phyloP scores from a whole-genome alignment of 2,888 invertebrate species.

The Acleris sparsana region DNA sequence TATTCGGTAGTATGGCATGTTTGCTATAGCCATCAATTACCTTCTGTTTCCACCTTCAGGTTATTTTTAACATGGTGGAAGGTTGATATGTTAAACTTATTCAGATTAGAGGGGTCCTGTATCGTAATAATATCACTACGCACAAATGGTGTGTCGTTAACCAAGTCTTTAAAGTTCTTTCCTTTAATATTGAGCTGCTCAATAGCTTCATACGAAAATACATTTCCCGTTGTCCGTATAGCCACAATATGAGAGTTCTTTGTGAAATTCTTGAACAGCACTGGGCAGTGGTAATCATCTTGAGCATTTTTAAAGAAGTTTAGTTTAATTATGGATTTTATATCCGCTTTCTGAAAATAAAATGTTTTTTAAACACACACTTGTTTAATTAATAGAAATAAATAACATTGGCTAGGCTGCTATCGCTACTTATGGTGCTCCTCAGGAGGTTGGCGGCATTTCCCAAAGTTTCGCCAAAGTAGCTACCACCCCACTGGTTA shows the following conservation, averaged over 20 bases:
- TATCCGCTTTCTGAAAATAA: slow-evolving; percentile 86
- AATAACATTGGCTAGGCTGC: too few relatives aligned
- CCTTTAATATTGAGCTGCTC: slow-evolving; percentile 98
- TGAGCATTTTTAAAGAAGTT: slow-evolving; percentile 94
- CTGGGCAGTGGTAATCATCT: slow-evolving; percentile 95
- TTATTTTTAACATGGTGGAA: slow-evolving; percentile 98
- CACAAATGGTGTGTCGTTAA: slow-evolving; percentile 94
- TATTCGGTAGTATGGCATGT: too few relatives aligned
- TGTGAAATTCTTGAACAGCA: slow-evolving; percentile 95
- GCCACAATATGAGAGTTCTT: slow-evolving; percentile 97
- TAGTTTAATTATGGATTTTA: slow-evolving; percentile 92
- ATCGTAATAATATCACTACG: slow-evolving; percentile 95
- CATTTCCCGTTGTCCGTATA: slow-evolving; percentile 95
- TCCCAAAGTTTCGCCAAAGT: too few relatives aligned
- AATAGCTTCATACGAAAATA: slow-evolving; percentile 96
- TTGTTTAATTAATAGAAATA: too few relatives aligned
- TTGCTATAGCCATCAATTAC: slow-evolving; percentile 56
- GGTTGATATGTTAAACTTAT: slow-evolving; percentile 96
- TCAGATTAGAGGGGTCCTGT: slow-evolving; percentile 94
- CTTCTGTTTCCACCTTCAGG: slow-evolving; percentile 93
- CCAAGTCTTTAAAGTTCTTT: slow-evolving; percentile 96
- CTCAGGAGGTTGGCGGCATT: too few relatives aligned
- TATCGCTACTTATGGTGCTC: too few relatives aligned
- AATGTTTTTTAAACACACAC: background rate
- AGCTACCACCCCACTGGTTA: too few relatives aligned